A percentile compares a stretch with the other conserved stretches of the same genome.
Evolutionary conservation across 2,888 invertebrate genomes (phyloP).

Genomic region (Caenorhabditis angaria): DNA sequence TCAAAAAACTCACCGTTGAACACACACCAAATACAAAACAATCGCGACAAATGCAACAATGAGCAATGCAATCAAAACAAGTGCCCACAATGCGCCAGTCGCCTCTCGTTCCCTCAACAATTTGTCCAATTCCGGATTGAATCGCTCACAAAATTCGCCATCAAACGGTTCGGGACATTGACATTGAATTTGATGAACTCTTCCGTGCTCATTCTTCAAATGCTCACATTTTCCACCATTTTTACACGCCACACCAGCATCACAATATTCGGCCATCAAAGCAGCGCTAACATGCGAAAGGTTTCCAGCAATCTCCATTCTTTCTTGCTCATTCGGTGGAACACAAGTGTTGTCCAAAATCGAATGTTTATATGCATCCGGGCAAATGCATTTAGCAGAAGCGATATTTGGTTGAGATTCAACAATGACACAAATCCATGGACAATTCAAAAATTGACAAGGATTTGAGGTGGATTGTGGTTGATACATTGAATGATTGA

Average conservation of each 20-base stretch:
- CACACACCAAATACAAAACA: conserved; percentile 21
- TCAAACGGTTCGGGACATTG: conserved; percentile 33
- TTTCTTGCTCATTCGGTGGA: conserved; percentile 16
- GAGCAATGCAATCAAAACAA: conserved; percentile 22
- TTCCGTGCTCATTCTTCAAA: conserved; percentile 28
- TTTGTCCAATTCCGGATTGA: conserved; percentile 29
- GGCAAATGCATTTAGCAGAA: conserved; percentile 41
- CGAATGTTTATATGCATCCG: conserved; percentile 40
- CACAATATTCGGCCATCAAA: conserved; percentile 42
- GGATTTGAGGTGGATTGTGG: conserved; percentile 31
- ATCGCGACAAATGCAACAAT: conserved; percentile 18
- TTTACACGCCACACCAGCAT: conserved; percentile 26
- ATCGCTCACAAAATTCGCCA: conserved; percentile 33
- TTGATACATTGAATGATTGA: conserved; percentile 56
- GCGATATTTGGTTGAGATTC: background rate
- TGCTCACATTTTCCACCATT: conserved; percentile 40
- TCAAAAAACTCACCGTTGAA: conserved; percentile 8
- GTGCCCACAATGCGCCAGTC: background rate
- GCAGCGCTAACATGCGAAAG: conserved; percentile 32
- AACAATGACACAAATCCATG: conserved; percentile 45
- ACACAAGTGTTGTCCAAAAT: conserved; percentile 25
- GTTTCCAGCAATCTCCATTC: conserved; percentile 15
- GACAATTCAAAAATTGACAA: conserved; percentile 40
- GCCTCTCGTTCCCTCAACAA: conserved; percentile 20
- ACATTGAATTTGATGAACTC: conserved; percentile 30